phyloP scores from a whole-genome alignment of 1,140 invertebrate genomes.

The Macrosteles quadrilineatus region DNA sequence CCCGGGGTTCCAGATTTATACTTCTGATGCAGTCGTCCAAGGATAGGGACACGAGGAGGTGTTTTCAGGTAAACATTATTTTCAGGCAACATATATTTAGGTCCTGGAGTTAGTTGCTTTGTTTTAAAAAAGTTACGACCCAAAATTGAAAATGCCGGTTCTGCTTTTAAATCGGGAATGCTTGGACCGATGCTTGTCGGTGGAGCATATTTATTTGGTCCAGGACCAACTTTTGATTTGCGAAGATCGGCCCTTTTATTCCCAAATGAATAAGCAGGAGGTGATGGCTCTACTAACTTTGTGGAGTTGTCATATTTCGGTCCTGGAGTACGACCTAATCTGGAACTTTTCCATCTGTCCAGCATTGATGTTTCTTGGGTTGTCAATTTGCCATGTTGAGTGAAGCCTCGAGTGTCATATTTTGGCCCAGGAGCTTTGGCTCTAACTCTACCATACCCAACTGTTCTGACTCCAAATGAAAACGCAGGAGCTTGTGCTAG shows the following conservation, averaged over 20 bases:
- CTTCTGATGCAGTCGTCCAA: background rate
- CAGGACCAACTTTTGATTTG: background rate
- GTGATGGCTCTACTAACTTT: background rate
- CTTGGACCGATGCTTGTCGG: background rate
- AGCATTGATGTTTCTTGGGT: background rate
- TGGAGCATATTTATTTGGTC: slow-evolving; percentile 4
- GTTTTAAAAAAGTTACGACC: background rate
- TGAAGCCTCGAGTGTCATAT: slow-evolving; percentile 4
- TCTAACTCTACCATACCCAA: background rate
- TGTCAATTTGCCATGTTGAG: background rate
- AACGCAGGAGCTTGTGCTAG: background rate
- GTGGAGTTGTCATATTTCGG: background rate
- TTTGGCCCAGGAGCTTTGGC: background rate
- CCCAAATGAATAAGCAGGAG: slow-evolving; percentile 4
- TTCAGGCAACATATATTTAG: slow-evolving; percentile 10
- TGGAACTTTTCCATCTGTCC: background rate
- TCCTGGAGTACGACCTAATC: background rate
- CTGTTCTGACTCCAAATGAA: background rate
- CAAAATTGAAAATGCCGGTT: slow-evolving; percentile 1
- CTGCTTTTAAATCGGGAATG: background rate
- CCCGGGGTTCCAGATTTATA: background rate
- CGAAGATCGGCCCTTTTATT: background rate
- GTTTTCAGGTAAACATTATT: slow-evolving; percentile 11
- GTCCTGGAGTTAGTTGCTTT: background rate
- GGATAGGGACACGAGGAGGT: background rate